Percentiles rank a stretch among this genome's conserved stretches.
These are phyloP conservation scores for Atherix ibis DNA, from an alignment of 2,888 invertebrate species.

Conservation along the genomic window DNA sequence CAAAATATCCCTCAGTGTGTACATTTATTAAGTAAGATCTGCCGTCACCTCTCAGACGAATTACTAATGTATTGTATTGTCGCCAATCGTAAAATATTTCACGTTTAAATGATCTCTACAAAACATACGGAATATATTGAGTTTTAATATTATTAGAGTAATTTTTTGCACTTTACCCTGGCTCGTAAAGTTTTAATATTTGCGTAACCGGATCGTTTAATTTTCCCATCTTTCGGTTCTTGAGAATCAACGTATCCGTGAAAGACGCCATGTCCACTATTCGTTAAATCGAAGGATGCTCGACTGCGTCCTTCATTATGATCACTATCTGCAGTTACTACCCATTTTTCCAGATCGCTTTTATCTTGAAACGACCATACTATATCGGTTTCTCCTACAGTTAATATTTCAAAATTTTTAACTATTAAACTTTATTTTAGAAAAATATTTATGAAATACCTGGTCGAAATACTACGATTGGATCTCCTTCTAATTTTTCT, in stretches of 20 bases:
- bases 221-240: constrained; percentile 64
- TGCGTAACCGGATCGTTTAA: constrained; percentile 67
- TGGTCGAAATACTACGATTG: constrained; percentile 35
- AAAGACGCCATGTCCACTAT: constrained; percentile 53
- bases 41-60: constrained; percentile 87
- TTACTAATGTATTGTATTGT: constrained; percentile 52
- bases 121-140: constrained; percentile 12
- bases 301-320: constrained; percentile 63
- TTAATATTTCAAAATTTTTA: too few species aligned
- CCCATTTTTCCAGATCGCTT: constrained; percentile 49
- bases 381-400: constrained; percentile 53
- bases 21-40: constrained; percentile 75
- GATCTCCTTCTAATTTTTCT: constrained; percentile 47
- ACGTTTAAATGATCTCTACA: constrained; percentile 68
- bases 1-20: constrained; percentile 56
- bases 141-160: not conserved
- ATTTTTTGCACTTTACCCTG: constrained; percentile 34
- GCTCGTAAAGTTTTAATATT: constrained; percentile 53
- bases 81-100: constrained; percentile 56
- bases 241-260: constrained; percentile 51
- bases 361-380: constrained; percentile 54
- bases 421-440: too few species aligned
- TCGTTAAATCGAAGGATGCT: constrained; percentile 48
- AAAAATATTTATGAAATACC: constrained; percentile 31
- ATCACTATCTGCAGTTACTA: constrained; percentile 63